A percentile compares a stretch with the other conserved stretches of the same genome.
Evolutionary conservation across 2,797 vertebrate genomes (phyloP).

Genomic region (Sebastes dallii): DNA sequence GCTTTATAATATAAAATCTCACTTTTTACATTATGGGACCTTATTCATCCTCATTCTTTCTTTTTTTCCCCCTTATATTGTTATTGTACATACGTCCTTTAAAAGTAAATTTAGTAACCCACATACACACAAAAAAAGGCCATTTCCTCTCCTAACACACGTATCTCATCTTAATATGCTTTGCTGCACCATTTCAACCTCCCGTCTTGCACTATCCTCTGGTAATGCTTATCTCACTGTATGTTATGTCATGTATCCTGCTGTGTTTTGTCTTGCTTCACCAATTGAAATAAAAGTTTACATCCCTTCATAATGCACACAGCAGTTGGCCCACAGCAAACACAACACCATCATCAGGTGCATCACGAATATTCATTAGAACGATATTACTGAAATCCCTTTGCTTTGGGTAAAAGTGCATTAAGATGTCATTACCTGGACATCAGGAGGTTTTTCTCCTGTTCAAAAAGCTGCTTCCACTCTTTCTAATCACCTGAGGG

Average conservation of each 20-base stretch:
- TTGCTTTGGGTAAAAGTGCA: not conserved
- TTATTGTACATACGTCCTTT: no score
- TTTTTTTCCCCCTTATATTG: no score
- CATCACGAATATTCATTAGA: conserved; percentile 4
- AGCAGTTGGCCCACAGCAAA: not conserved
- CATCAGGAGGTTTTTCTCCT: not conserved
- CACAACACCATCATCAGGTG: not conserved
- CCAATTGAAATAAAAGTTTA: not conserved
- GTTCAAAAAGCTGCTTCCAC: not conserved
- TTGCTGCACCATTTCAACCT: no score
- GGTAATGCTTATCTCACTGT: not conserved
- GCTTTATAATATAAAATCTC: no score
- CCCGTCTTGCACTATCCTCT: no score
- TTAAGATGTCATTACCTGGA: not conserved
- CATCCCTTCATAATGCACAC: not conserved
- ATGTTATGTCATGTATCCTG: not conserved
- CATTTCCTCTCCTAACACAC: no score
- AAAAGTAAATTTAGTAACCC: no score
- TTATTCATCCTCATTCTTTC: no score
- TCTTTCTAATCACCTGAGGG: not conserved
- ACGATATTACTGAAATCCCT: not conserved
- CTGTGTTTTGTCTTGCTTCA: not conserved
- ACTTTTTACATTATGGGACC: no score
- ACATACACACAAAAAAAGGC: no score
- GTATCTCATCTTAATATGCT: no score